phyloP scores from a whole-genome alignment of 2,797 vertebrate genomes.

The Sandelia bainsii region DNA sequence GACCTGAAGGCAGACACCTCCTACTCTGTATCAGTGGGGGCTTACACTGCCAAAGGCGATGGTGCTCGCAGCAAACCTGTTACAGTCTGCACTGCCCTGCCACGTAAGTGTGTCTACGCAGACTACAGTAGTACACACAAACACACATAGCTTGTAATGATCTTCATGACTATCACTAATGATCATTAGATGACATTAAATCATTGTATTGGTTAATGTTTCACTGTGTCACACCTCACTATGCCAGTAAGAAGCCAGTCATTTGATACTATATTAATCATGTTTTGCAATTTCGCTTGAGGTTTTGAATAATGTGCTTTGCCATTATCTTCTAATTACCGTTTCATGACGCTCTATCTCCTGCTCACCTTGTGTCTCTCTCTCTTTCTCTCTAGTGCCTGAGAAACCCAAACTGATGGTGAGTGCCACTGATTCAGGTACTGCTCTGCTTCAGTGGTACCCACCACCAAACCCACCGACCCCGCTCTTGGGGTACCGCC shows the following conservation, averaged over 20 bases:
- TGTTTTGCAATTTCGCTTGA: constrained; percentile 45
- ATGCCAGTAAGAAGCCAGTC: constrained; percentile 23
- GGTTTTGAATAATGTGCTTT: constrained; percentile 53
- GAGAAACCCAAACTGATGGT: constrained; percentile 91
- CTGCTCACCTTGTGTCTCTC: constrained; percentile 56
- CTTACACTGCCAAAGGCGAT: constrained; percentile 97
- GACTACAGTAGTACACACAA: constrained; percentile 2
- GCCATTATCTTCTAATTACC: constrained; percentile 61
- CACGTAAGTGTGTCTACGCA: constrained; percentile 64
- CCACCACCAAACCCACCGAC: constrained; percentile 90
- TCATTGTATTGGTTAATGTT: constrained; percentile 35
- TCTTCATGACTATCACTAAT: constrained; percentile 42
- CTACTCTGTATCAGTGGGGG: constrained; percentile 95
- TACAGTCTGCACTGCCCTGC: constrained; percentile 87
- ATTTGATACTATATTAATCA: constrained; percentile 40
- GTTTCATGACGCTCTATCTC: constrained; percentile 33
- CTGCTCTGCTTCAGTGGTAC: constrained; percentile 93
- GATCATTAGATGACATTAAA: constrained; percentile 63
- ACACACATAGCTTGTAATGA: constrained; percentile 16
- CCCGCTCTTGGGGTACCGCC: constrained; percentile 92
- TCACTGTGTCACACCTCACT: constrained; percentile 48
- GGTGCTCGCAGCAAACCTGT: constrained; percentile 95
- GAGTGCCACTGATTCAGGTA: constrained; percentile 90
- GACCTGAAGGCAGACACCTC: constrained; percentile 93
- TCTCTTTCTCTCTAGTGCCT: constrained; percentile 86